A percentile compares a stretch with the other conserved stretches of the same genome.
Conservation (phyloP, 1,140 invertebrate genomes). For the Grapholita molesta region DNA sequence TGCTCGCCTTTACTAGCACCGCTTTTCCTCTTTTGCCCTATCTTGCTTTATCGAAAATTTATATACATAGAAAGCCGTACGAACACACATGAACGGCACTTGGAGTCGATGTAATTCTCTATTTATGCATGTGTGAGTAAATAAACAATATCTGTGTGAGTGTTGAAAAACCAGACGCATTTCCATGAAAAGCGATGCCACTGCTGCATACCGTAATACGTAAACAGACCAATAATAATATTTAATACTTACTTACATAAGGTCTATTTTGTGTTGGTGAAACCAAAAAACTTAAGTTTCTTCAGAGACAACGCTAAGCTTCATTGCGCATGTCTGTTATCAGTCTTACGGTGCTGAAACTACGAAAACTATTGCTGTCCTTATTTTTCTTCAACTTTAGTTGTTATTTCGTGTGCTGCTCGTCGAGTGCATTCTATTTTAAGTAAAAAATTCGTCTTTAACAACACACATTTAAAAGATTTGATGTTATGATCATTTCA, state of each 20-base stretch:
- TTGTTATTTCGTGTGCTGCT: slow-evolving; percentile 26
- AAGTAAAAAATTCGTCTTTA: too few relatives aligned
- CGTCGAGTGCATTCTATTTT: too few relatives aligned
- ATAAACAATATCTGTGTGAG: slow-evolving; percentile 38
- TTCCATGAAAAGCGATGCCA: slow-evolving; percentile 44
- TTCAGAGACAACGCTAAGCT: slow-evolving; percentile 37
- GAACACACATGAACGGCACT: slow-evolving; percentile 58
- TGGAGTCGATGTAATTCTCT: slow-evolving; percentile 34
- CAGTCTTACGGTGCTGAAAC: slow-evolving; percentile 50
- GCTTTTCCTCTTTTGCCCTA: slow-evolving; percentile 66
- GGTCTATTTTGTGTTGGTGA: slow-evolving; percentile 36
- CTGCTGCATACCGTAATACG: slow-evolving; percentile 50
- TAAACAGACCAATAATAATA: slow-evolving; percentile 24
- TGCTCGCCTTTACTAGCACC: slow-evolving; percentile 55
- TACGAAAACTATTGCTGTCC: slow-evolving; percentile 67
- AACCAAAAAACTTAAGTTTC: slow-evolving; percentile 31
- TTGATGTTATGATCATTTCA: too few relatives aligned
- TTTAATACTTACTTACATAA: slow-evolving; percentile 31
- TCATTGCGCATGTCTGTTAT: slow-evolving; percentile 66
- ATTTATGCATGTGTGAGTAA: slow-evolving; percentile 36
- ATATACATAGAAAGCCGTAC: slow-evolving; percentile 46
- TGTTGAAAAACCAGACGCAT: slow-evolving; percentile 44
- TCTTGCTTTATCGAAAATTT: slow-evolving; percentile 67
- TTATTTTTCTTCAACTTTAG: slow-evolving; percentile 61
- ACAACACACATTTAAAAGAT: too few relatives aligned